Percentiles rank a stretch among this genome's conserved stretches.
Conservation (phyloP, 2,797 vertebrate species). For the Myripristis murdjan region DNA sequence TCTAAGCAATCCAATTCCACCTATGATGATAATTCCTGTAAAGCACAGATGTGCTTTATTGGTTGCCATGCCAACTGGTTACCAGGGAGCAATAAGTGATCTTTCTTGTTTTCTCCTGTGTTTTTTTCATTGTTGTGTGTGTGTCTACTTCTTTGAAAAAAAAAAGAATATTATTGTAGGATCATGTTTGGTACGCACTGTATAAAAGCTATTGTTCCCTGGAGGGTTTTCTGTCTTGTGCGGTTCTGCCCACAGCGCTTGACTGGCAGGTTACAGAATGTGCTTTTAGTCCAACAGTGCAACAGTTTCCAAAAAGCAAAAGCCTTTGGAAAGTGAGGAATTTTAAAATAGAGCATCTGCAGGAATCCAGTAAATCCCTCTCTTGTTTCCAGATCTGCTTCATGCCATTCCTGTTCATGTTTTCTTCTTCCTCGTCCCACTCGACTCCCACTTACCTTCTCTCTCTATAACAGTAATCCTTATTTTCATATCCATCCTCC, state of each 20-base stretch:
- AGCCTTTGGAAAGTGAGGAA: no score
- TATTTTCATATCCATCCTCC: slow-evolving; percentile 18
- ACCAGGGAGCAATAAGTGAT: slow-evolving; percentile 46
- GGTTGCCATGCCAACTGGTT: slow-evolving; percentile 62
- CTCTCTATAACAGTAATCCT: slow-evolving; percentile 20
- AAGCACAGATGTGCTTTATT: slow-evolving; percentile 54
- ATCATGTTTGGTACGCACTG: slow-evolving; percentile 12
- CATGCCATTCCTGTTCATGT: no score
- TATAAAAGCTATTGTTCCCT: slow-evolving; percentile 41
- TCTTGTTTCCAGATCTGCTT: no score
- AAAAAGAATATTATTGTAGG: slow-evolving; percentile 31
- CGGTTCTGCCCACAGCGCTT: slow-evolving; percentile 25
- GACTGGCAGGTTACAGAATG: slow-evolving; percentile 35
- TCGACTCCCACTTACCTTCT: background rate
- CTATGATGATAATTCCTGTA: slow-evolving; percentile 35
- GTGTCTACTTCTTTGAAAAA: background rate
- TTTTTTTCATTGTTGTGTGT: background rate
- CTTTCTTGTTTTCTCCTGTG: slow-evolving; percentile 43
- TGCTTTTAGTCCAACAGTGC: slow-evolving; percentile 12
- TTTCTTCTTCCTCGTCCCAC: no score
- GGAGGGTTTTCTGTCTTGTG: slow-evolving; percentile 23
- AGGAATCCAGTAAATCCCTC: no score
- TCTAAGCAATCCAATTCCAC: slow-evolving; percentile 25
- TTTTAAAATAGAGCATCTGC: no score
- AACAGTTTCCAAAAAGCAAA: no score